Evolutionary conservation across 2,113 vertebrate species (phyloP).

Genomic region (Sisor rabdophorus): DNA sequence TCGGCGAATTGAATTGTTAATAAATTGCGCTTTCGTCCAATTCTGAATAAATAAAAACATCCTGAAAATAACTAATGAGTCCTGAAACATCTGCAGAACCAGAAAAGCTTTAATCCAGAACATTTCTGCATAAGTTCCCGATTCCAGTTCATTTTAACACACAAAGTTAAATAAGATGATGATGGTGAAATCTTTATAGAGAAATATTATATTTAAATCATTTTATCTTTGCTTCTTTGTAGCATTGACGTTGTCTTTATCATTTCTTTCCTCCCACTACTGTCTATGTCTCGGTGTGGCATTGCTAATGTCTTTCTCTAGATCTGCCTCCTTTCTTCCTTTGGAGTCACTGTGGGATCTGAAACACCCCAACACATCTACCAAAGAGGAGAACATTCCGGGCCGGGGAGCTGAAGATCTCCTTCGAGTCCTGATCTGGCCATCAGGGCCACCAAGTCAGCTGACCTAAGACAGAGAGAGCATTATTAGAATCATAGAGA

Average conservation of each 20-base stretch:
- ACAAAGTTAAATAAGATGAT: not conserved
- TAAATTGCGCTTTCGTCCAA: not conserved
- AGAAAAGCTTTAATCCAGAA: too few species aligned
- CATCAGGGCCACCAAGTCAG: slow-evolving; percentile 61
- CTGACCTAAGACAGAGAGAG: slow-evolving; percentile 58
- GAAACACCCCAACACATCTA: slow-evolving; percentile 60
- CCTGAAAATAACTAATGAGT: not conserved
- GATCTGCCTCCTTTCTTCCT: slow-evolving; percentile 16
- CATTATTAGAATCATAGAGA: not conserved
- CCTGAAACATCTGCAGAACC: not conserved
- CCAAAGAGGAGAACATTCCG: slow-evolving; percentile 60
- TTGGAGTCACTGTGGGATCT: slow-evolving; percentile 50
- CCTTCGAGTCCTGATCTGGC: slow-evolving; percentile 30
- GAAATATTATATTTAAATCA: not conserved
- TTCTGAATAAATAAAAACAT: not conserved
- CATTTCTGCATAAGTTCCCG: not conserved
- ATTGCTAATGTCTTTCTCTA: not conserved
- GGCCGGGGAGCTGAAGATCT: slow-evolving; percentile 36
- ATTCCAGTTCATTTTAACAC: not conserved
- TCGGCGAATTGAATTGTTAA: not conserved
- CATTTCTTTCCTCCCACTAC: not conserved
- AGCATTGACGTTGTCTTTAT: not conserved
- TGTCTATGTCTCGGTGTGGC: not conserved
- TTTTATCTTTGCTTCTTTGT: not conserved
- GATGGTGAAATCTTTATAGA: not conserved